Percentiles rank a stretch among this genome's conserved stretches.
Evolutionary conservation across 2,113 vertebrate genomes (phyloP).

Genomic region (Columba livia): DNA sequence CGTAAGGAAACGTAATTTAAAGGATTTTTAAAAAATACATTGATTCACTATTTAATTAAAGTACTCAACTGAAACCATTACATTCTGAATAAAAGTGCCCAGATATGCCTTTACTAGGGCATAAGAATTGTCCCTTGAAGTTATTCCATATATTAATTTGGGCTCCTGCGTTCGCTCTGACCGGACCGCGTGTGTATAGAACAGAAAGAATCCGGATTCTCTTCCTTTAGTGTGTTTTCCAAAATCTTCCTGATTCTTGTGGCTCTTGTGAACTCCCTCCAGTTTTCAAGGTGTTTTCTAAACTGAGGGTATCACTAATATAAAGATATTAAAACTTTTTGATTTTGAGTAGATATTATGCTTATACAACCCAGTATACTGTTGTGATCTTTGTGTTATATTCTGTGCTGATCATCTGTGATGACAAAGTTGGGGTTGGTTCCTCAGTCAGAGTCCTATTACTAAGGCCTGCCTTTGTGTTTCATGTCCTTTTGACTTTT

Average conservation of each 20-base stretch:
- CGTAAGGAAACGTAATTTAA: not conserved
- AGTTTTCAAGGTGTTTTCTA: not conserved
- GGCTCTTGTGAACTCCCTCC: not conserved
- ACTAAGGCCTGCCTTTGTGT: not conserved
- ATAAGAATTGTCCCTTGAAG: not conserved
- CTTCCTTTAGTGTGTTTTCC: not conserved
- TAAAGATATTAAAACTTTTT: not conserved
- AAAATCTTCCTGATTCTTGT: not conserved
- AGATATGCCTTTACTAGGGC: not conserved
- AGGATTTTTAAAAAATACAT: not conserved
- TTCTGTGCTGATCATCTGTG: not conserved
- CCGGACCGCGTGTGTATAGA: not conserved
- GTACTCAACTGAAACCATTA: not conserved
- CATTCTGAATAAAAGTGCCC: not conserved
- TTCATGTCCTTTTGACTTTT: not conserved
- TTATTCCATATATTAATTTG: not conserved
- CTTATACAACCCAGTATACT: not conserved
- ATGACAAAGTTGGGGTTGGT: fast-evolving
- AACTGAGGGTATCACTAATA: not conserved
- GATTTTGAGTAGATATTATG: not conserved
- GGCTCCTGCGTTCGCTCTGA: not conserved
- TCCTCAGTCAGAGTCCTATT: not conserved
- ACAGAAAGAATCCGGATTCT: not conserved
- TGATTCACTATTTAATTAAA: not conserved
- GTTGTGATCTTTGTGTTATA: not conserved